Conservation (phyloP, 2,888 invertebrate genomes). For the Melolontha melolontha region DNA sequence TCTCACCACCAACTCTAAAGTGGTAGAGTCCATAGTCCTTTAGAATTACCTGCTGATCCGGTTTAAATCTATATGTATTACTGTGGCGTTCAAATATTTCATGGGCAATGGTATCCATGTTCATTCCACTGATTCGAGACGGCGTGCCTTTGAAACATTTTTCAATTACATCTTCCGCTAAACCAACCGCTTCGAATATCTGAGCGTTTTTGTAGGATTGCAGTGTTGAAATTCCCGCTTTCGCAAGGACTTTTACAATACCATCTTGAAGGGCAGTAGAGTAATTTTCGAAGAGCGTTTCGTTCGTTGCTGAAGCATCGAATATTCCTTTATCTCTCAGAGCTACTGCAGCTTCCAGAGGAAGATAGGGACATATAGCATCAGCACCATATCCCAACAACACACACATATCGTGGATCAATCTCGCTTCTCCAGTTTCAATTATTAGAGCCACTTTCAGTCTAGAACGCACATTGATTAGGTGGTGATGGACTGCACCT, state of each 20-base stretch:
- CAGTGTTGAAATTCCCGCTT: slow-evolving; percentile 99
- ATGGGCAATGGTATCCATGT: slow-evolving; percentile 86
- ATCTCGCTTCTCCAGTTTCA: slow-evolving; percentile 96
- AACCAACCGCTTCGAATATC: slow-evolving; percentile 98
- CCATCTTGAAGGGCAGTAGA: slow-evolving; percentile 76
- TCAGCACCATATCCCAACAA: slow-evolving; percentile 97
- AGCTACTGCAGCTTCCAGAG: slow-evolving; percentile 91
- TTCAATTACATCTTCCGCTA: slow-evolving; percentile 91
- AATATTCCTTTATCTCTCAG: slow-evolving; percentile 89
- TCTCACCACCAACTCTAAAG: slow-evolving; percentile 98
- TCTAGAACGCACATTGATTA: slow-evolving; percentile 93
- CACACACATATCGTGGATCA: slow-evolving; percentile 96
- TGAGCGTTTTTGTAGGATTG: slow-evolving; percentile 99
- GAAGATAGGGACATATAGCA: slow-evolving; percentile 96
- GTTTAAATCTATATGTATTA: slow-evolving; percentile 76
- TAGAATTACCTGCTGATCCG: slow-evolving; percentile 79
- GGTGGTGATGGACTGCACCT: slow-evolving; percentile 95
- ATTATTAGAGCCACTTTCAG: slow-evolving; percentile 96
- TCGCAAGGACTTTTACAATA: slow-evolving; percentile 90
- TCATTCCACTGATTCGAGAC: slow-evolving; percentile 87
- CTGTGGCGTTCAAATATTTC: slow-evolving; percentile 88
- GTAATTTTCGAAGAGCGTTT: slow-evolving; percentile 87
- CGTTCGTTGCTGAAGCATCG: slow-evolving; percentile 80
- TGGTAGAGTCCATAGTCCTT: slow-evolving; percentile 92
- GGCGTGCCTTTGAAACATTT: slow-evolving; percentile 86